Base-by-base conservation (phyloP, 2,888 invertebrate genomes). In the Drosophila paramelanica region DNA sequence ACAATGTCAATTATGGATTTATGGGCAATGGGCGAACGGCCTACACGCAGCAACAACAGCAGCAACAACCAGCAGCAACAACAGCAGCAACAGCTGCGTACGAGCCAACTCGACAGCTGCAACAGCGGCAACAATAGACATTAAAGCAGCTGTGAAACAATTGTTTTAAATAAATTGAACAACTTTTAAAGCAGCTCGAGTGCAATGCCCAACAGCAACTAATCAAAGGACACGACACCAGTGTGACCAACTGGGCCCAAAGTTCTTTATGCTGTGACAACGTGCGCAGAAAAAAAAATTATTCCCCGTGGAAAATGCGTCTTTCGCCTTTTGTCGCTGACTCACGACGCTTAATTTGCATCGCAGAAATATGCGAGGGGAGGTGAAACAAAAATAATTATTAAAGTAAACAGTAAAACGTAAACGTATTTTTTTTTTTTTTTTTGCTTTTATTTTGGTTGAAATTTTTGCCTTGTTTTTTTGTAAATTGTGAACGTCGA, bases 341-440 rank as follows among this genome's bases (percentile, higher is more conserved):
- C 55, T 77, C 74, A 74, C 45, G 3, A 23, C 11, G 31, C 43
- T 33, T 17, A 11, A 60, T 67, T 67, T 36, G 56, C 56, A 73
- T 39, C 7, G n/a, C 31, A 52, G 64, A 17, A 17, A 25, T 33
- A 11, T 5, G 50, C 33, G 10, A 20, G 25, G 45, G 55, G 45
- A 2, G 31, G 27, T 8, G 31, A 8, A 31, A 31, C 31, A 8
- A 50, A 47, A 60, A 51, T 56, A 66, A 66, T 80, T 68, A 67
- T 74, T 60, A 67, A 68, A 72, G 77, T 86, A 86, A 86, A 81
- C 71, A 80, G 58, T 66, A 47, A 61, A 62, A 77, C 59, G 61
- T 73, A 73, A 80, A 76, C 51, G 47, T 20, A 52, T 61, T 64
- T 43, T 46, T 33, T 27, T 20, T 47, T 50, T 23, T 11, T 10